phyloP scores from a whole-genome alignment of 2,888 invertebrate genomes.

The Halictus ligatus region DNA sequence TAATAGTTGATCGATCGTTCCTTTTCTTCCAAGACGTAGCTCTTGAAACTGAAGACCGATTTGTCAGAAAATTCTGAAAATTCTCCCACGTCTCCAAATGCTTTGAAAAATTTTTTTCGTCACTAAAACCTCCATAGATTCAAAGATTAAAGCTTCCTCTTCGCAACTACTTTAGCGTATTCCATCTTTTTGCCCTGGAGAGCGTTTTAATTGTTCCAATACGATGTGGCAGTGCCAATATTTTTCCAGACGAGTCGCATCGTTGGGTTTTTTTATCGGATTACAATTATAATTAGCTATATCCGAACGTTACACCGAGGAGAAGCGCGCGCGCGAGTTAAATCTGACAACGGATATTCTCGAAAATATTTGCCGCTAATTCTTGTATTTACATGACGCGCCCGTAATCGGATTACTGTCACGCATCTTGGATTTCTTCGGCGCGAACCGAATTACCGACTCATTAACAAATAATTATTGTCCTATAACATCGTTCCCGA shows the following conservation, averaged over 20 bases:
- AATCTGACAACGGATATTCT: constrained; percentile 3
- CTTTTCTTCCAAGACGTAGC: too few species aligned
- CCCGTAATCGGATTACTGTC: constrained; percentile 11
- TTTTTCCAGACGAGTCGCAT: neutral
- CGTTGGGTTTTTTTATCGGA: neutral
- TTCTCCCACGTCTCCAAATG: too few species aligned
- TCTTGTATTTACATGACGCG: constrained; percentile 15
- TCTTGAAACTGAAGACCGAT: too few species aligned
- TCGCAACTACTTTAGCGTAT: too few species aligned
- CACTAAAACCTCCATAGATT: too few species aligned
- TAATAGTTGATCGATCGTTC: too few species aligned
- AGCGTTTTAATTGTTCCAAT: too few species aligned
- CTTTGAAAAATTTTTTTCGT: too few species aligned
- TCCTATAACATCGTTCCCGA: neutral
- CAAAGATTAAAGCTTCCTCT: too few species aligned
- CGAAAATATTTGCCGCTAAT: neutral
- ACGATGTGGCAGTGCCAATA: too few species aligned
- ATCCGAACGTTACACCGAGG: neutral
- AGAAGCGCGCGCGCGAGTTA: neutral
- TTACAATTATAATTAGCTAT: constrained; percentile 1
- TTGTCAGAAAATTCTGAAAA: too few species aligned
- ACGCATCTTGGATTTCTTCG: constrained; percentile 5
- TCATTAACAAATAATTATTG: constrained; percentile 9
- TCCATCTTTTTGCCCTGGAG: too few species aligned
- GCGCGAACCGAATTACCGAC: neutral